Evolutionary conservation across 2,797 vertebrate genomes (phyloP).

Genomic region (Pteropus rufus): DNA sequence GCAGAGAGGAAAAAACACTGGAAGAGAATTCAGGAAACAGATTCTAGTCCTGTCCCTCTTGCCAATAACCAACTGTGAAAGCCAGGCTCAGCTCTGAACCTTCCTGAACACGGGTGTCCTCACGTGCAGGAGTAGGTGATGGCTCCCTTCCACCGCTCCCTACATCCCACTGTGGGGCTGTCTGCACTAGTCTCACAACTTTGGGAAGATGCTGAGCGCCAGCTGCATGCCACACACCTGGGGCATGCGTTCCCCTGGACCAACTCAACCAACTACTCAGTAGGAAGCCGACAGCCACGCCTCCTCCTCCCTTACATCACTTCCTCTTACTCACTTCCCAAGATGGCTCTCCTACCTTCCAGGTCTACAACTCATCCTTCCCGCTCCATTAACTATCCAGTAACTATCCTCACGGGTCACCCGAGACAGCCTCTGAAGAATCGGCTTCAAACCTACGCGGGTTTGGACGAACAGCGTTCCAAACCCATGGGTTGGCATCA

Average conservation of each 20-base stretch:
- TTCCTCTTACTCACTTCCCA: slow-evolving; percentile 83
- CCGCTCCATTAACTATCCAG: slow-evolving; percentile 13
- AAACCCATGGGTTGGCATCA: not conserved
- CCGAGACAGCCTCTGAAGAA: not conserved
- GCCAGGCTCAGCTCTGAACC: no score
- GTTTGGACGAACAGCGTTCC: not conserved
- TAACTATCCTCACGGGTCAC: not conserved
- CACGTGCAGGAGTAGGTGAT: not conserved
- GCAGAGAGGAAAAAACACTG: not conserved
- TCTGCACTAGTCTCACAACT: not conserved
- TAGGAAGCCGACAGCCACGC: slow-evolving; percentile 2
- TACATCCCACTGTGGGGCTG: accelerated
- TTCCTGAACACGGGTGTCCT: not conserved
- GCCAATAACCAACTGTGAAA: not conserved
- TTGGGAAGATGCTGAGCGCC: not conserved
- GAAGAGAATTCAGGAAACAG: not conserved
- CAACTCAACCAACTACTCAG: not conserved
- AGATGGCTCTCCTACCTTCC: slow-evolving; percentile 68
- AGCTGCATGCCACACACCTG: not conserved
- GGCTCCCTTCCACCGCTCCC: not conserved
- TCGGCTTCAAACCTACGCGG: not conserved
- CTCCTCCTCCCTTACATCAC: slow-evolving; percentile 73
- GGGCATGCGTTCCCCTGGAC: not conserved
- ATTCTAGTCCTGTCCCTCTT: not conserved
- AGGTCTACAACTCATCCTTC: slow-evolving; percentile 51